Evolutionary conservation across 2,888 invertebrate genomes (phyloP).

Genomic region (Lepidocyrtinus sp.): DNA sequence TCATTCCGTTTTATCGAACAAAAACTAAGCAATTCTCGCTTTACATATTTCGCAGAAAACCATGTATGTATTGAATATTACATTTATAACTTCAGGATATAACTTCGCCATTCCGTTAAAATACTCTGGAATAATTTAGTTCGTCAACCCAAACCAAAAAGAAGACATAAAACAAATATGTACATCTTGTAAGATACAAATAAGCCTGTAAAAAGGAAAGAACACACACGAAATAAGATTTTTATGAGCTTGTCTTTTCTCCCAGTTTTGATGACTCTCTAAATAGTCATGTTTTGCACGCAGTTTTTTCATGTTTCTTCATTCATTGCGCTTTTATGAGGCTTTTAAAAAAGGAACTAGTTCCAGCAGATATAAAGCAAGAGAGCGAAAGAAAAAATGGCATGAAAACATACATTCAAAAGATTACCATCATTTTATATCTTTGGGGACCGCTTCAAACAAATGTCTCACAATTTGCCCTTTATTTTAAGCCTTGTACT

Average conservation of each 20-base stretch:
- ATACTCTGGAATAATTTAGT: conserved; percentile 48
- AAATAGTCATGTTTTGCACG: conserved; percentile 4
- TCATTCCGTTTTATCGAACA: too few relatives aligned
- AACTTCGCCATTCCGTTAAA: too few relatives aligned
- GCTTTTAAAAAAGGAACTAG: background rate
- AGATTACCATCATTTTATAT: background rate
- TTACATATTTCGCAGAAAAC: too few relatives aligned
- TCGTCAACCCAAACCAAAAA: conserved; percentile 32
- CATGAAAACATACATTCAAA: too few relatives aligned
- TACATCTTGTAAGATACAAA: too few relatives aligned
- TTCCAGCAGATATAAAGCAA: background rate
- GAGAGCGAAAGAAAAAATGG: background rate
- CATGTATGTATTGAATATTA: too few relatives aligned
- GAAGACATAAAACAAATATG: too few relatives aligned
- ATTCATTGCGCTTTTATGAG: conserved; percentile 34
- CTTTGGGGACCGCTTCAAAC: background rate
- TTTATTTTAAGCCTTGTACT: too few relatives aligned
- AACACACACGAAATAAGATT: background rate
- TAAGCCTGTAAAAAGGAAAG: too few relatives aligned
- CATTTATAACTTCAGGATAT: too few relatives aligned
- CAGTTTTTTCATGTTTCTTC: conserved; percentile 34
- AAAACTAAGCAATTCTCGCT: too few relatives aligned
- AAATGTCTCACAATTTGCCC: too few relatives aligned
- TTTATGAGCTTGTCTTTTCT: conserved; percentile 37
- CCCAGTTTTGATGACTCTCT: conserved; percentile 7